Evolutionary conservation across 2,113 vertebrate genomes (phyloP).

Genomic region (Oncorhynchus masou): DNA sequence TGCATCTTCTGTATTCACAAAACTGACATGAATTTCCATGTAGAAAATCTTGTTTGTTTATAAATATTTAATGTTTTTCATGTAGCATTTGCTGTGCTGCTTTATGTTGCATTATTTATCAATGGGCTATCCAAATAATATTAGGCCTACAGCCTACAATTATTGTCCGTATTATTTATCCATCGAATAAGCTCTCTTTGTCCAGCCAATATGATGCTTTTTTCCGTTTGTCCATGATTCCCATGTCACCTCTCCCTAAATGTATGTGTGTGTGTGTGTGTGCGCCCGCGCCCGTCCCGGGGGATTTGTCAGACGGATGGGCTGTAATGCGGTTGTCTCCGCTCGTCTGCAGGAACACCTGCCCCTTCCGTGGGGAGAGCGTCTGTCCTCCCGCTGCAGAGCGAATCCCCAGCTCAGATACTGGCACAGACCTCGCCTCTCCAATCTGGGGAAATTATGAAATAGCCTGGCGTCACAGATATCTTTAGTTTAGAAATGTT

Average conservation of each 20-base stretch:
- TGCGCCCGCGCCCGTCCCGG: slow-evolving; percentile 51
- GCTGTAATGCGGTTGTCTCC: slow-evolving; percentile 85
- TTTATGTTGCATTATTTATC: neutral
- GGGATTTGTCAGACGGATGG: slow-evolving; percentile 80
- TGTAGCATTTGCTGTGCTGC: neutral
- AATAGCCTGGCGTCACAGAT: no score
- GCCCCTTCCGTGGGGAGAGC: slow-evolving; percentile 80
- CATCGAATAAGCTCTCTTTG: neutral
- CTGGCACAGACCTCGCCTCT: neutral
- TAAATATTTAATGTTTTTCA: neutral
- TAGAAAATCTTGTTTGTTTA: neutral
- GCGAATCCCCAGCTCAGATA: slow-evolving; percentile 16
- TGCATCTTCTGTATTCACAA: no score
- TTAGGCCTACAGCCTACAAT: no score
- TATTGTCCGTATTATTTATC: no score
- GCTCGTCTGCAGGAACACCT: slow-evolving; percentile 89
- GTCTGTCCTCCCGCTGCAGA: slow-evolving; percentile 57
- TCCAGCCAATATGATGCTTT: neutral
- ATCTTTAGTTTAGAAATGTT: no score
- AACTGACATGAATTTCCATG: no score
- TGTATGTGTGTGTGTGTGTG: slow-evolving; percentile 14
- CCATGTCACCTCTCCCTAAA: neutral
- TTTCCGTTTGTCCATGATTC: neutral
- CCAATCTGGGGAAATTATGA: neutral
- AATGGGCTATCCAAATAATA: neutral